Evolutionary conservation across 1,140 invertebrate genomes (phyloP).

Genomic region (Listronotus bonariensis): DNA sequence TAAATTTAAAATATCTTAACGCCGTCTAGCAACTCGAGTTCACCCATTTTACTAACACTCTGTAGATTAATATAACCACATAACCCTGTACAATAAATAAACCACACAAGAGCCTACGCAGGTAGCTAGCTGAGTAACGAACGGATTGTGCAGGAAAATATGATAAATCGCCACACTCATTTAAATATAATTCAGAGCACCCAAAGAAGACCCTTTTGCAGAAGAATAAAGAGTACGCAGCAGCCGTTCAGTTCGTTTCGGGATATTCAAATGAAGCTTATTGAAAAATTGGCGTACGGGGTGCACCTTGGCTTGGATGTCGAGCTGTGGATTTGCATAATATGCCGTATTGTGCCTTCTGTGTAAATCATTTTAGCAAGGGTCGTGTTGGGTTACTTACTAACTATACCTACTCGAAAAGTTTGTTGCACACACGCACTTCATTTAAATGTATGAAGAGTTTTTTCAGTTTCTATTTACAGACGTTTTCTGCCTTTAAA

Average conservation of each 20-base stretch:
- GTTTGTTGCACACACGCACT: no score
- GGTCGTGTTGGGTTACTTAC: slow-evolving; percentile 21
- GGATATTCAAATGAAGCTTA: slow-evolving; percentile 34
- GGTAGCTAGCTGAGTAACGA: slow-evolving; percentile 26
- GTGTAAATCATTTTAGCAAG: slow-evolving; percentile 29
- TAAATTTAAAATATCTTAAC: no score
- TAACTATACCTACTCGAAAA: neutral
- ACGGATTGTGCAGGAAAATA: slow-evolving; percentile 26
- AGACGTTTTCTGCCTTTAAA: no score
- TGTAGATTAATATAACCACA: no score
- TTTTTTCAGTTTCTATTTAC: no score
- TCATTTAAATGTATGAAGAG: no score
- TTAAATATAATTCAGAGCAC: slow-evolving; percentile 28
- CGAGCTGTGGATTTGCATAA: slow-evolving; percentile 27
- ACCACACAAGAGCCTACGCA: slow-evolving; percentile 7
- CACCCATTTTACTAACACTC: no score
- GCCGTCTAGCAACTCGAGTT: no score
- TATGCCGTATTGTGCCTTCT: slow-evolving; percentile 27
- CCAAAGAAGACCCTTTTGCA: slow-evolving; percentile 5
- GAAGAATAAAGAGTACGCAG: slow-evolving; percentile 24
- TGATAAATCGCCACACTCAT: slow-evolving; percentile 28
- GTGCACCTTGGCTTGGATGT: slow-evolving; percentile 23
- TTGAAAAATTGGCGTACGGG: slow-evolving; percentile 33
- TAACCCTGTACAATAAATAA: no score
- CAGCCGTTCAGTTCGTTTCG: slow-evolving; percentile 28